Conservation (phyloP, 1,140 invertebrate genomes). For the Propsilocerus akamusi region DNA sequence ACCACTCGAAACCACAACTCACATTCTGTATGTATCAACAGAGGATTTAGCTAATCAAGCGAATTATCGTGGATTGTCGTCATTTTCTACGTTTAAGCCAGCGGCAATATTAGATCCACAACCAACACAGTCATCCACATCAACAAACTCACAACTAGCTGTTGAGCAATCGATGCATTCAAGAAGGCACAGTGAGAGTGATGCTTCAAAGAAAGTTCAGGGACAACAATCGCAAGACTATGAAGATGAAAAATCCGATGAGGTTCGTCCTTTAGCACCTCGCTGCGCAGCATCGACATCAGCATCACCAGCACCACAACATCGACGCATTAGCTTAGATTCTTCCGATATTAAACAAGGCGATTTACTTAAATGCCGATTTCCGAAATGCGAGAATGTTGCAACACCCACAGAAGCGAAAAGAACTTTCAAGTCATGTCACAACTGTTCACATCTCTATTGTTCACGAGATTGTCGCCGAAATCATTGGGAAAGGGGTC, state of each 20-base stretch:
- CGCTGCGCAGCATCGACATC: conserved; percentile 1
- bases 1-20: too few species aligned
- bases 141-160: conserved; percentile 12
- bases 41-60: conserved; percentile 10
- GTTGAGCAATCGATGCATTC: conserved; percentile 16
- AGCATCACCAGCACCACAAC: background rate
- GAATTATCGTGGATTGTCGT: conserved; percentile 2
- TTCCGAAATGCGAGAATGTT: conserved; percentile 50
- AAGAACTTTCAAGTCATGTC: conserved; percentile 68
- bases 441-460: conserved; percentile 80
- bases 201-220: conserved; percentile 11
- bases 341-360: conserved; percentile 10
- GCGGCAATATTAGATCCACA: conserved; percentile 6
- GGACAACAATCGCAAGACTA: conserved; percentile 6
- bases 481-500: conserved; percentile 69
- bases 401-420: conserved; percentile 44
- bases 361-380: conserved; percentile 47
- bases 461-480: conserved; percentile 69
- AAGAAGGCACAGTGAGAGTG: conserved; percentile 21
- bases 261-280: background rate
- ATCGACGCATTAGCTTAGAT: conserved; percentile 17
- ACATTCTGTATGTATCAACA: background rate
- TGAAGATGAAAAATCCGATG: conserved; percentile 1
- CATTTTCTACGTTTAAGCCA: conserved; percentile 3
- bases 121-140: conserved; percentile 7